Conservation (phyloP, 1,140 invertebrate genomes). For the Drosophila mojavensis region DNA sequence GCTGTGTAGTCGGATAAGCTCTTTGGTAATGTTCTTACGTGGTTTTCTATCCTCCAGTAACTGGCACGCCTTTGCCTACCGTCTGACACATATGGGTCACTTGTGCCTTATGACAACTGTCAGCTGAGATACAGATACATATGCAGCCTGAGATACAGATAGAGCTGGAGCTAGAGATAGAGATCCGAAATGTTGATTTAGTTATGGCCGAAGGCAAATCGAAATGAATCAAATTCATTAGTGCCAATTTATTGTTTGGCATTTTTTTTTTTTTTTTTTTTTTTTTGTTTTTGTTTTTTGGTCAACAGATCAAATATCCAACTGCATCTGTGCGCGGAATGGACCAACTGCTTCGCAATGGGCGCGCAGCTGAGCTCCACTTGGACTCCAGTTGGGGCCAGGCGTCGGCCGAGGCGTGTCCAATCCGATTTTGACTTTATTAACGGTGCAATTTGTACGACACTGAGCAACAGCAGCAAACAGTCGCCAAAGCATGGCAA, state of each 20-base stretch:
- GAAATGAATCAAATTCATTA: slow-evolving; percentile 81
- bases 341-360: neutral
- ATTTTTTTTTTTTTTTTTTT: slow-evolving; percentile 24
- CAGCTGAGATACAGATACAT: slow-evolving; percentile 7
- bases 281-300: neutral
- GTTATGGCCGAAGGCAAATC: slow-evolving; percentile 71
- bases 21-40: neutral
- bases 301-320: slow-evolving; percentile 49
- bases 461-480: slow-evolving; percentile 32
- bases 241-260: slow-evolving; percentile 73
- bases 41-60: neutral
- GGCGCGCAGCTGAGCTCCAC: slow-evolving; percentile 35
- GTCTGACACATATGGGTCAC: slow-evolving; percentile 46
- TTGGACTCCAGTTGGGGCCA: slow-evolving; percentile 4
- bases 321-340: slow-evolving; percentile 25
- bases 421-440: slow-evolving; percentile 81
- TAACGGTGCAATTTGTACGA: slow-evolving; percentile 73
- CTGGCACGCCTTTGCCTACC: slow-evolving; percentile 31
- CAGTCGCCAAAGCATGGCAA: slow-evolving; percentile 21
- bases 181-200: slow-evolving; percentile 54
- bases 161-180: no score
- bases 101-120: slow-evolving; percentile 45
- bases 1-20: neutral
- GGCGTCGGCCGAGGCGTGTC: slow-evolving; percentile 56
- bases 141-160: no score